A percentile compares a stretch with the other conserved stretches of the same genome.
phyloP scores from a whole-genome alignment of 2,113 vertebrate genomes.

The Dipodomys spectabilis region DNA sequence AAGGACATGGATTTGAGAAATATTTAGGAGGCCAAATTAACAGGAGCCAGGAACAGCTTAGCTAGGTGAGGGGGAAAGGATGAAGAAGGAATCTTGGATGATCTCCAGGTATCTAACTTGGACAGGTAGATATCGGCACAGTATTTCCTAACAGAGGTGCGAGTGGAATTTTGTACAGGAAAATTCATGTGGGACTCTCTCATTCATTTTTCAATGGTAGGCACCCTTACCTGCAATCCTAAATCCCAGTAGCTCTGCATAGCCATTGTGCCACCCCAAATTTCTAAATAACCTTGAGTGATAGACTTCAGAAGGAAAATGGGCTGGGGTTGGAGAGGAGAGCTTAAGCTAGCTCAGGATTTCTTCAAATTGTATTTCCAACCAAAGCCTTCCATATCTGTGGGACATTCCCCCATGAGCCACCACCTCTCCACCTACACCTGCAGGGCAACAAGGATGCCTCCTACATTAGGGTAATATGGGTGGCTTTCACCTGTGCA shows the following conservation, averaged over 20 bases:
- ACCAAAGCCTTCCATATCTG: not conserved
- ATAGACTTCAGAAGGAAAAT: not conserved
- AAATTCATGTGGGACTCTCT: not conserved
- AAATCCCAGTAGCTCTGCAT: conserved; percentile 29
- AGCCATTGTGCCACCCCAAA: not conserved
- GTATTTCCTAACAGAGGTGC: conserved; percentile 36
- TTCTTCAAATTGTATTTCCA: not conserved
- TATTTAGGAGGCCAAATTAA: not conserved
- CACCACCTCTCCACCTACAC: not conserved
- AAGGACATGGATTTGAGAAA: conserved; percentile 15
- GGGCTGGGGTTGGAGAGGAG: not conserved
- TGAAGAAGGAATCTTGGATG: conserved; percentile 14
- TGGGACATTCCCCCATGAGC: not conserved
- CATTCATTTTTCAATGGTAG: conserved; percentile 26
- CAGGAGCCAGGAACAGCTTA: not conserved
- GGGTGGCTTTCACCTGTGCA: not conserved
- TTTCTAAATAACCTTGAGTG: not conserved
- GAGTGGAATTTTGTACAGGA: conserved; percentile 47
- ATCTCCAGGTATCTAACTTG: conserved; percentile 36
- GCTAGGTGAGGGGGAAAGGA: not conserved
- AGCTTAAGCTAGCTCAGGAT: not conserved
- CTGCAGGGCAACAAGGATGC: not conserved
- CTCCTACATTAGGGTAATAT: not conserved
- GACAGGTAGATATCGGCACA: not conserved
- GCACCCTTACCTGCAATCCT: not conserved